phyloP scores from a whole-genome alignment of 2,797 vertebrate genomes.

The Channallabes apus region DNA sequence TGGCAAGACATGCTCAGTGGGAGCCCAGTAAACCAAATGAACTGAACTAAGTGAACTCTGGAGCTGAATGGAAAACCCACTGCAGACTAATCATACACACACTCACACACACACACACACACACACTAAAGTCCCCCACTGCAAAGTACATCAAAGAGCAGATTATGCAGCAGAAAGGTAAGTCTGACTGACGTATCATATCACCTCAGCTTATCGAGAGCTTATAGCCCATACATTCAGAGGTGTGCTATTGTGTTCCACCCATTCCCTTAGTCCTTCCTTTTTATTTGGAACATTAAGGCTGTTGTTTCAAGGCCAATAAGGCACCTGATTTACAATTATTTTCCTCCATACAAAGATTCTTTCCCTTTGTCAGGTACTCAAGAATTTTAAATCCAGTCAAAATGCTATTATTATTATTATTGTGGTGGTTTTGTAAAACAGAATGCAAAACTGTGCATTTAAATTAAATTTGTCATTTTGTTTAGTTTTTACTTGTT shows the following conservation, averaged over 20 bases:
- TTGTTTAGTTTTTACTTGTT: too few species aligned
- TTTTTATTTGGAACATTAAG: not conserved
- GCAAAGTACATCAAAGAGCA: constrained; percentile 37
- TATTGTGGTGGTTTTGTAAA: too few species aligned
- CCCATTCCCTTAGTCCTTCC: not conserved
- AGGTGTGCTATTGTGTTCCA: constrained; percentile 16
- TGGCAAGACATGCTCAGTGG: not conserved
- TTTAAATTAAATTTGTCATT: too few species aligned
- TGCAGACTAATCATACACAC: constrained; percentile 2
- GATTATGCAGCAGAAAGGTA: constrained; percentile 40
- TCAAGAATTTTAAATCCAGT: not conserved
- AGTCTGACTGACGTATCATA: constrained; percentile 41
- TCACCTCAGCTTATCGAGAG: constrained; percentile 10
- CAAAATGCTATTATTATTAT: too few species aligned
- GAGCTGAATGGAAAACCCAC: constrained; percentile 26
- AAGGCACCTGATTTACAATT: not conserved
- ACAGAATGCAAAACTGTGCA: too few species aligned
- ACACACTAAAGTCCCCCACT: constrained; percentile 17
- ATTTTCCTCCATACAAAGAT: not conserved
- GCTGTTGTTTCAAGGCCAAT: not conserved
- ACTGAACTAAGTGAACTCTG: constrained; percentile 18
- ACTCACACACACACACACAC: constrained; percentile 7
- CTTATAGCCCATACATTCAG: not conserved
- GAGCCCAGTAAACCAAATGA: constrained; percentile 1
- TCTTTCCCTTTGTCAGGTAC: not conserved